phyloP scores from a whole-genome alignment of 1,140 invertebrate species.

The Diuraphis noxia region DNA sequence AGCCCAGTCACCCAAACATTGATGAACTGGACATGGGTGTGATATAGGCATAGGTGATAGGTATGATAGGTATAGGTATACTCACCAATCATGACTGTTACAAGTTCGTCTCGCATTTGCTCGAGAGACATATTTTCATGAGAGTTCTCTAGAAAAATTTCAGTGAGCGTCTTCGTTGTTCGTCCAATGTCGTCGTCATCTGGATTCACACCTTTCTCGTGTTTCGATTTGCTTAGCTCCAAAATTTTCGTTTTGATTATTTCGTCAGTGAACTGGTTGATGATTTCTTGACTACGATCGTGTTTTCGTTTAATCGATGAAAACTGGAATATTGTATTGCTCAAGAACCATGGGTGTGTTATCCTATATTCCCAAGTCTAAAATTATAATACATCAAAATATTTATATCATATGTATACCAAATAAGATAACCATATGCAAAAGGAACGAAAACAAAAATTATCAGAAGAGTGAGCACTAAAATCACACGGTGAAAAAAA shows the following conservation, averaged over 20 bases:
- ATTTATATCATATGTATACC: background rate
- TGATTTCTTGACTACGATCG: conserved; percentile 1
- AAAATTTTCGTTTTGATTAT: background rate
- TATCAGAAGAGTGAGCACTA: too few species aligned
- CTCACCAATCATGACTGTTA: conserved; percentile 2
- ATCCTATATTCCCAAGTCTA: conserved; percentile 30
- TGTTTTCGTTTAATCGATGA: background rate
- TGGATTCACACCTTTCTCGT: background rate
- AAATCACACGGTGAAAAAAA: too few species aligned
- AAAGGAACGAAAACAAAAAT: too few species aligned
- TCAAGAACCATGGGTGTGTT: conserved; percentile 12
- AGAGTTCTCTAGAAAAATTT: background rate
- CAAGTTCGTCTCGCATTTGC: conserved; percentile 38
- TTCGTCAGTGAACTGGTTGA: background rate
- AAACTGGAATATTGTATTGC: background rate
- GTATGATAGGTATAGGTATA: too few species aligned
- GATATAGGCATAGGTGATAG: too few species aligned
- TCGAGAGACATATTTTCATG: background rate
- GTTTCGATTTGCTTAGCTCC: background rate
- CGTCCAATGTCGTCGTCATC: too few species aligned
- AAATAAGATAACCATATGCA: too few species aligned
- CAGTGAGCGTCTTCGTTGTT: background rate
- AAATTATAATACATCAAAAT: background rate
- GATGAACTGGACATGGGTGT: background rate
- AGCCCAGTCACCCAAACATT: background rate